Evolutionary conservation across 2,113 vertebrate genomes (phyloP).

Genomic region (Chionodraco myersi): DNA sequence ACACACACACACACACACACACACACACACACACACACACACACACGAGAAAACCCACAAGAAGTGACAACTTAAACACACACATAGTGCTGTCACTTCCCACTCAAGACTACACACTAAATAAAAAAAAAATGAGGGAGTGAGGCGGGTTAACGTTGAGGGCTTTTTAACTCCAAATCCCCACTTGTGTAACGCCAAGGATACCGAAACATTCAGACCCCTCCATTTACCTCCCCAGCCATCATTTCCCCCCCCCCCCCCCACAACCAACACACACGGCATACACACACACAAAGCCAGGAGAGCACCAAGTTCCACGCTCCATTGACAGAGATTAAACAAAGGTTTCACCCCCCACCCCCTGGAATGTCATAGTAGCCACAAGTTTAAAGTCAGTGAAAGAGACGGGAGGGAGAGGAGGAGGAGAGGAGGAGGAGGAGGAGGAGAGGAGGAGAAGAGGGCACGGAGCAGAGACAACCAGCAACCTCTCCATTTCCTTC

Average conservation of each 20-base stretch:
- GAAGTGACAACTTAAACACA: too few species aligned
- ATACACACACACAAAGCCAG: constrained; percentile 59
- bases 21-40: constrained; percentile 33
- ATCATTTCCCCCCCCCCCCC: constrained; percentile 16
- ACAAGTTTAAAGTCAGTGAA: constrained; percentile 81
- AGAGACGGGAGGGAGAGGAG: constrained; percentile 36
- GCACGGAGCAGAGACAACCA: constrained; percentile 25
- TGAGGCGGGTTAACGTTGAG: constrained; percentile 71
- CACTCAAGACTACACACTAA: constrained; percentile 79
- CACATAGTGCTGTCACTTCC: constrained; percentile 68
- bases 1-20: constrained; percentile 28
- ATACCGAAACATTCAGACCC: constrained; percentile 83
- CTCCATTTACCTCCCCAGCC: constrained; percentile 67
- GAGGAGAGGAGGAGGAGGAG: constrained; percentile 24
- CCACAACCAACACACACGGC: constrained; percentile 29
- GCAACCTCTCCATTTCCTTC: constrained; percentile 53
- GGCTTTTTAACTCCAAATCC: constrained; percentile 77
- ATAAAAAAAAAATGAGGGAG: constrained; percentile 72
- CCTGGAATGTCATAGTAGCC: constrained; percentile 74
- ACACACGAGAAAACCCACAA: too few species aligned
- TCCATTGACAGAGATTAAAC: constrained; percentile 80
- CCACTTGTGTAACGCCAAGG: constrained; percentile 83
- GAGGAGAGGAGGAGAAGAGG: constrained; percentile 3
- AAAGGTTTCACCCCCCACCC: constrained; percentile 56
- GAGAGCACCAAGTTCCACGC: constrained; percentile 76